Percentiles rank a stretch among this genome's conserved stretches.
Conservation (phyloP, 2,113 vertebrate species). For the Chionodraco myersi region DNA sequence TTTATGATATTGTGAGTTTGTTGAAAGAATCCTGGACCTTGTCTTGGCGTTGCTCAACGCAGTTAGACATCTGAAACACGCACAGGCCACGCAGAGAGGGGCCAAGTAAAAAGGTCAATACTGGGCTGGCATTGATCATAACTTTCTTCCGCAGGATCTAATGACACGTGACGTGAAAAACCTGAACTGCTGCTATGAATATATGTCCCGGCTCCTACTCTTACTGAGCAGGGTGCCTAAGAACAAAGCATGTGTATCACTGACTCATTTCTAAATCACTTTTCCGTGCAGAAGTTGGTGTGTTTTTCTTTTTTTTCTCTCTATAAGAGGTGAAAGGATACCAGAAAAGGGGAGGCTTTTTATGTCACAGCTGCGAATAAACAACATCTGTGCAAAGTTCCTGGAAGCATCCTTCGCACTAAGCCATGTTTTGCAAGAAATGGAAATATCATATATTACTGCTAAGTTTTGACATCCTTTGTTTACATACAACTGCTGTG, state of each 20-base stretch:
- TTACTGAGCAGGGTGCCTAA: neutral
- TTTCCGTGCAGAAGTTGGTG: conserved; percentile 18
- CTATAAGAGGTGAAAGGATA: conserved; percentile 27
- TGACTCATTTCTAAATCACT: conserved; percentile 3
- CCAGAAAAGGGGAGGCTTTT: conserved; percentile 42
- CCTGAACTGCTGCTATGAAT: conserved; percentile 2
- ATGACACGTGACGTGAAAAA: conserved; percentile 20
- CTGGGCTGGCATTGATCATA: conserved; percentile 13
- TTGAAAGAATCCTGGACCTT: conserved; percentile 38
- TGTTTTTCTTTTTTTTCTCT: conserved; percentile 4
- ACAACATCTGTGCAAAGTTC: conserved; percentile 44
- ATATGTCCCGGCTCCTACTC: neutral
- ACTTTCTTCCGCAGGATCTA: neutral
- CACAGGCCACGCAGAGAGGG: neutral
- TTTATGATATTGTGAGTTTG: conserved; percentile 31
- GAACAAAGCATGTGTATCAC: conserved; percentile 17
- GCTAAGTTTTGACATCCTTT: neutral
- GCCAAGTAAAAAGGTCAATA: conserved; percentile 11
- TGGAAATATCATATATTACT: conserved; percentile 1
- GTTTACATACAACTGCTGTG: neutral
- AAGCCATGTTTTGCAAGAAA: conserved; percentile 38
- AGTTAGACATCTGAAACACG: conserved; percentile 12
- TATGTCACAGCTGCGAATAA: conserved; percentile 46
- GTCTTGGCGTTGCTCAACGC: conserved; percentile 36
- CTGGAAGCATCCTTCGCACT: conserved; percentile 35